Evolutionary conservation across 2,888 invertebrate genomes (phyloP), one percentile per base, ranked within the genome.

Genomic region (Torymus tubicola): DNA sequence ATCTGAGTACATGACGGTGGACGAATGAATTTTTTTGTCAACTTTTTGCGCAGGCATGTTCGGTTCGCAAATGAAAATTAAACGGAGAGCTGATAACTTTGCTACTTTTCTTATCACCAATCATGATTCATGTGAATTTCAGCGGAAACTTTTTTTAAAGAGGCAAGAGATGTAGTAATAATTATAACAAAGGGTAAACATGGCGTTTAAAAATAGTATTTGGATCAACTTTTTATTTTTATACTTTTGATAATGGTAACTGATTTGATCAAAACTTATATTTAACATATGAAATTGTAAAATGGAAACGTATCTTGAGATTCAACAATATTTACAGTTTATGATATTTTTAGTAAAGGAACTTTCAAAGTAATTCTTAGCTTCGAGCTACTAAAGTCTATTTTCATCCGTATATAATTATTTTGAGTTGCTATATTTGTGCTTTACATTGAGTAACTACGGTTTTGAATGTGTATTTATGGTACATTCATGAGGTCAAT

Each of bases 341-440:
- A 24, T 14, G 14, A 0, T 14, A 31, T 63, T n/a, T 63, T 63
- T 3, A 8, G 42, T 42, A 10, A 42, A 60, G 24, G 24, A 21
- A 71, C 21, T 69, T 77, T 55, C 18, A 16, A 63, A 16, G 70
- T 16, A 31, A 52, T 16, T 14, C 52, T 53, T 24, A 21, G 53
- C 60, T 60, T 8, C 16, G 18, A 24, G 63, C 63, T 69, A 73
- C 13, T 70, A 42, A 63, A 70, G 50, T 74, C 74, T 80, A 80
- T 74, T 80, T 75, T 60, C 12, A 70, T 57, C 42, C 53, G 24
- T 8, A 52, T 52, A 64, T 80, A 75, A 80, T 80, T 80, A 80
- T 75, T 75, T 74, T 53, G 24, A 31, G 60, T 16, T 21, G 50
- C 72, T 80, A 64, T 80, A 64, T 67, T 74, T 75, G 60, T 55